Evolutionary conservation across 92 coral and sea anemone genomes (phyloP).

Genomic region (Epizoanthus scotinus): DNA sequence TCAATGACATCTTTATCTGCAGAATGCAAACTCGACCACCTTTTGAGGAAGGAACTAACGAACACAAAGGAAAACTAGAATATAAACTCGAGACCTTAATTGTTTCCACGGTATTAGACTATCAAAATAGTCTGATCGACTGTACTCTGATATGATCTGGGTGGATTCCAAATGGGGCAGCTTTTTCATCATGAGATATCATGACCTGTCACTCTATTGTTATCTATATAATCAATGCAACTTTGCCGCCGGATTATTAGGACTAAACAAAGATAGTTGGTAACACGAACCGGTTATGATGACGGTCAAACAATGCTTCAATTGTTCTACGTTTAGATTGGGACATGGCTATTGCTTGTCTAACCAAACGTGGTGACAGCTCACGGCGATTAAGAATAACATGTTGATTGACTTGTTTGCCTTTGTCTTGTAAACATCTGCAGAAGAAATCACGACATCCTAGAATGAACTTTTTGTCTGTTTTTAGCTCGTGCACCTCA

Average conservation of each 20-base stretch:
- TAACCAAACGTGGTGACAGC: conserved; percentile 2
- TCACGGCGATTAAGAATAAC: background rate
- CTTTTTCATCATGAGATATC: background rate
- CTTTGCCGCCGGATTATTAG: background rate
- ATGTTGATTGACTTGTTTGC: conserved; percentile 18
- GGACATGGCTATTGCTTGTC: conserved; percentile 1
- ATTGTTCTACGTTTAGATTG: background rate
- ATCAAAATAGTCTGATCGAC: background rate
- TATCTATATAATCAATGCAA: background rate
- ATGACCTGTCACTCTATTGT: background rate
- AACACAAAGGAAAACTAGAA: background rate
- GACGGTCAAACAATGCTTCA: conserved; percentile 5
- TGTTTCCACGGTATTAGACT: background rate
- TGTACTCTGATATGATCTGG: background rate
- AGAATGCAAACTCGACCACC: background rate
- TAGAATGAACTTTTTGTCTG: too few relatives aligned
- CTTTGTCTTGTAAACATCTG: conserved; percentile 1
- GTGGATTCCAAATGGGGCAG: background rate
- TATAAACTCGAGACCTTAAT: conserved; percentile 4
- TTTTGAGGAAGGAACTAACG: background rate
- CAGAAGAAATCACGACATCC: conserved; percentile 7
- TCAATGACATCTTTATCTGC: conserved; percentile 12
- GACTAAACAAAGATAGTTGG: conserved; percentile 9
- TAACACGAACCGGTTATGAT: background rate
- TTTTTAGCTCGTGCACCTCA: too few relatives aligned